Conservation (phyloP, 2,113 vertebrate genomes). For the Verasper variegatus region DNA sequence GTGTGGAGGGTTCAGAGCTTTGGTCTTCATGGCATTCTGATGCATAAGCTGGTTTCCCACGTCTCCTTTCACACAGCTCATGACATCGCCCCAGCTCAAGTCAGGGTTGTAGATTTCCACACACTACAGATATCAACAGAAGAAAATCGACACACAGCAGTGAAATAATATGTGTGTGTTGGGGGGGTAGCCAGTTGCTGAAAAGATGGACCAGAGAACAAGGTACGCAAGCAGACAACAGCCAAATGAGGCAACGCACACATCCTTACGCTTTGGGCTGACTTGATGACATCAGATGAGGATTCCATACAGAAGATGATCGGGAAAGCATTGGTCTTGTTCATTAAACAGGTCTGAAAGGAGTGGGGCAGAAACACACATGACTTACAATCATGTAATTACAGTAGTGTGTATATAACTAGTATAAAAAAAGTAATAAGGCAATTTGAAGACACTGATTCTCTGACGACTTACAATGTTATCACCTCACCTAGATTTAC, state of each 20-base stretch:
- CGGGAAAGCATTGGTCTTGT: slow-evolving; percentile 60
- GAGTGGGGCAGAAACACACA: background rate
- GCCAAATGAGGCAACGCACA: background rate
- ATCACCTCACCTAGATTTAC: background rate
- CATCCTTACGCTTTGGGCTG: slow-evolving; percentile 80
- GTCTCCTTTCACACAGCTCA: slow-evolving; percentile 83
- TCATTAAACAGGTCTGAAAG: slow-evolving; percentile 86
- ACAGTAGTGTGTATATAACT: background rate
- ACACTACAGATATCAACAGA: slow-evolving; percentile 80
- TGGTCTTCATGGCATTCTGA: slow-evolving; percentile 85
- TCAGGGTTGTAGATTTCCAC: slow-evolving; percentile 68
- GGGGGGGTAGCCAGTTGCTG: background rate
- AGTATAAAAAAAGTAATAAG: background rate
- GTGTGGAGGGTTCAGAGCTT: slow-evolving; percentile 84
- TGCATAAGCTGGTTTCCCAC: slow-evolving; percentile 89
- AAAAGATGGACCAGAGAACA: background rate
- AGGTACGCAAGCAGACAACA: background rate
- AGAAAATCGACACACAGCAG: background rate
- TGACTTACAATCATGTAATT: background rate
- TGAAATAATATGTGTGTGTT: background rate
- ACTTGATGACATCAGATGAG: slow-evolving; percentile 74
- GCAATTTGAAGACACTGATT: background rate
- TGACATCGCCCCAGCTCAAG: slow-evolving; percentile 62
- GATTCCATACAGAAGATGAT: slow-evolving; percentile 90
- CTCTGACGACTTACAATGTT: background rate